Conservation (phyloP, 2,113 vertebrate species). For the Mesoclemmys tuberculata region DNA sequence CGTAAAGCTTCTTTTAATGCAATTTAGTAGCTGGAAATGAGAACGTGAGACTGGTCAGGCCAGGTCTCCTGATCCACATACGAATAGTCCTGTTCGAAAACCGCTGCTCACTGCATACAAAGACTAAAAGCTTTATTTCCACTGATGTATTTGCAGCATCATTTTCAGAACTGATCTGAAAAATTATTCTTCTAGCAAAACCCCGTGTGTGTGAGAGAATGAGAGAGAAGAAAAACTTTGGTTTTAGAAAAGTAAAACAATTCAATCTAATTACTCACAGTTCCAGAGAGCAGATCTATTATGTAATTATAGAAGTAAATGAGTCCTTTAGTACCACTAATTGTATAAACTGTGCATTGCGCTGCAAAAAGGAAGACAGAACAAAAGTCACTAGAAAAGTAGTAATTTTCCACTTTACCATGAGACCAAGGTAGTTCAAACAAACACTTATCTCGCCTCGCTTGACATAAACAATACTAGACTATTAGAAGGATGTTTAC, state of each 20-base stretch:
- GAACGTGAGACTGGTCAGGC: background rate
- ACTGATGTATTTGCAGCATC: background rate
- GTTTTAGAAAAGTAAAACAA: background rate
- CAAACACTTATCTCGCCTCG: background rate
- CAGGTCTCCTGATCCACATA: rapidly evolving
- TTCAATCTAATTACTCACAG: slow-evolving; percentile 78
- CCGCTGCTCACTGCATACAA: background rate
- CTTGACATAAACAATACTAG: background rate
- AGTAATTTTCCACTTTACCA: background rate
- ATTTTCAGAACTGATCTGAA: background rate
- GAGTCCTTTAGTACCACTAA: slow-evolving; percentile 78
- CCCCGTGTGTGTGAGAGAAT: background rate
- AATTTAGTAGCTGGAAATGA: background rate
- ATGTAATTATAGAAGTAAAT: slow-evolving; percentile 88
- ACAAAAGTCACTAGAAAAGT: background rate
- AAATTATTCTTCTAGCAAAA: background rate
- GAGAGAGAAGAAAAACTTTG: background rate
- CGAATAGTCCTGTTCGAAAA: background rate
- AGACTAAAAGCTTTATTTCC: background rate
- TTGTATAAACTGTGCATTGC: slow-evolving; percentile 82
- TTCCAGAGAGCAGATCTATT: slow-evolving; percentile 90
- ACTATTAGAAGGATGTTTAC: slow-evolving; percentile 67
- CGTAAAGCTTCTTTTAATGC: background rate
- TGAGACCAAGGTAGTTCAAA: background rate
- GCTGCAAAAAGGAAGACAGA: slow-evolving; percentile 74